Evolutionary conservation across 2,888 invertebrate species (phyloP).

Genomic region (Eupeodes latifasciatus): DNA sequence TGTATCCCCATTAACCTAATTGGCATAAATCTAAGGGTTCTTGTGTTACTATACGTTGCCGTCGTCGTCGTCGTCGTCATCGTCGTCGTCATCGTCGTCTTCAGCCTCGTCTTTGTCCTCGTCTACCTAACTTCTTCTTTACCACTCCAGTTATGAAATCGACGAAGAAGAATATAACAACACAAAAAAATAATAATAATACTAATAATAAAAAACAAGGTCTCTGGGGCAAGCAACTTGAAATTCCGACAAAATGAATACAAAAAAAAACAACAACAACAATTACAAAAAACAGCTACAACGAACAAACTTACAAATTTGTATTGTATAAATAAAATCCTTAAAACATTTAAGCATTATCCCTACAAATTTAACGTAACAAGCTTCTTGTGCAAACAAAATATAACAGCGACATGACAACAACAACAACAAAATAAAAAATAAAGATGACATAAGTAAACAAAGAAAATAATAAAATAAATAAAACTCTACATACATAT

Average conservation of each 20-base stretch:
- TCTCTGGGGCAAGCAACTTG: conserved; percentile 71
- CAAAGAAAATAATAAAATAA: conserved; percentile 38
- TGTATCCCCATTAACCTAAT: conserved; percentile 74
- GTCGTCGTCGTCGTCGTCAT: background rate
- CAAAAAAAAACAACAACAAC: conserved; percentile 4
- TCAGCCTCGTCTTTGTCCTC: conserved; percentile 6
- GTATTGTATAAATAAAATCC: conserved; percentile 56
- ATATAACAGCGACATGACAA: conserved; percentile 66
- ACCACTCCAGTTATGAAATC: conserved; percentile 60
- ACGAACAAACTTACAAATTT: background rate
- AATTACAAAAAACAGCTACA: conserved; percentile 6
- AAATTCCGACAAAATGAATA: conserved; percentile 55
- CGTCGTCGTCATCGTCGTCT: background rate
- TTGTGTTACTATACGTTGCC: conserved; percentile 51
- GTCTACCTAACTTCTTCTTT: conserved; percentile 1
- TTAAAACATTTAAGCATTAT: conserved; percentile 74
- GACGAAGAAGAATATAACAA: conserved; percentile 7
- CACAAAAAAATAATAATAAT: background rate
- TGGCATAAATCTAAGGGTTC: conserved; percentile 72
- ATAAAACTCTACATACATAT: too few species aligned
- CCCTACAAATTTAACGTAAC: conserved; percentile 73
- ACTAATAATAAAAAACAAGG: conserved; percentile 56
- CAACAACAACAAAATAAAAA: background rate
- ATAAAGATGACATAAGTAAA: conserved; percentile 71
- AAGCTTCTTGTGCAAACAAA: conserved; percentile 68